Evolutionary conservation across 2,888 invertebrate species (phyloP).

Genomic region (Drosophila testacea): DNA sequence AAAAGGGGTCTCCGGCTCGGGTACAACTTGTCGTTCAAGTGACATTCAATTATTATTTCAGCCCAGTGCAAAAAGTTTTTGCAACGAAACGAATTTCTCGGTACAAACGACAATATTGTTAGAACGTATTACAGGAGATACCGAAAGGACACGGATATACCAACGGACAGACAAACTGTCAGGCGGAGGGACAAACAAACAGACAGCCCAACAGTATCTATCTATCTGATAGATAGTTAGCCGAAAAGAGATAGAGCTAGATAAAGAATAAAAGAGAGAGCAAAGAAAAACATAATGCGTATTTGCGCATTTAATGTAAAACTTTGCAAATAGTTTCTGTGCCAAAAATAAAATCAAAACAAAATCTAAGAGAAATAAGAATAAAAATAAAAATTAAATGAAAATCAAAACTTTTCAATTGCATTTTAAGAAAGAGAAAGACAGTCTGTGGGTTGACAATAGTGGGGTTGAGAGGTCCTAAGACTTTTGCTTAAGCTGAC

Average conservation of each 20-base stretch:
- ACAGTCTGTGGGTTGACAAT: slow-evolving; percentile 8
- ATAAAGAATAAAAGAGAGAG: neutral
- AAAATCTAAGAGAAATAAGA: slow-evolving; percentile 47
- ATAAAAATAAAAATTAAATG: slow-evolving; percentile 58
- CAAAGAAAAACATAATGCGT: slow-evolving; percentile 52
- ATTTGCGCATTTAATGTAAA: slow-evolving; percentile 79
- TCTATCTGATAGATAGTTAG: slow-evolving; percentile 36
- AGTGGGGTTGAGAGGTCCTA: neutral
- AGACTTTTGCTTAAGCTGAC: slow-evolving; percentile 7
- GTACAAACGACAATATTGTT: slow-evolving; percentile 75
- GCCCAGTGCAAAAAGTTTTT: slow-evolving; percentile 71
- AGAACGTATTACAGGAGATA: slow-evolving; percentile 64
- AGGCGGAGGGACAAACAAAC: slow-evolving; percentile 11
- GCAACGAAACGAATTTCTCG: slow-evolving; percentile 40
- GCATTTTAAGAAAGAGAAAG: slow-evolving; percentile 47
- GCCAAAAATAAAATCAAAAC: slow-evolving; percentile 70
- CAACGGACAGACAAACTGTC: slow-evolving; percentile 26
- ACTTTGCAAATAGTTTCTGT: slow-evolving; percentile 76
- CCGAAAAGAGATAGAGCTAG: slow-evolving; percentile 11
- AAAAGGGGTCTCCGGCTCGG: slow-evolving; percentile 3
- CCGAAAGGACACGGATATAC: slow-evolving; percentile 35
- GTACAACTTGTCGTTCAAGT: slow-evolving; percentile 78
- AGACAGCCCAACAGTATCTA: slow-evolving; percentile 20
- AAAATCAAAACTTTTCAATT: slow-evolving; percentile 73
- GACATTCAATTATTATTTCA: slow-evolving; percentile 81